phyloP scores from a whole-genome alignment of 2,797 vertebrate species.

The Allobates femoralis region DNA sequence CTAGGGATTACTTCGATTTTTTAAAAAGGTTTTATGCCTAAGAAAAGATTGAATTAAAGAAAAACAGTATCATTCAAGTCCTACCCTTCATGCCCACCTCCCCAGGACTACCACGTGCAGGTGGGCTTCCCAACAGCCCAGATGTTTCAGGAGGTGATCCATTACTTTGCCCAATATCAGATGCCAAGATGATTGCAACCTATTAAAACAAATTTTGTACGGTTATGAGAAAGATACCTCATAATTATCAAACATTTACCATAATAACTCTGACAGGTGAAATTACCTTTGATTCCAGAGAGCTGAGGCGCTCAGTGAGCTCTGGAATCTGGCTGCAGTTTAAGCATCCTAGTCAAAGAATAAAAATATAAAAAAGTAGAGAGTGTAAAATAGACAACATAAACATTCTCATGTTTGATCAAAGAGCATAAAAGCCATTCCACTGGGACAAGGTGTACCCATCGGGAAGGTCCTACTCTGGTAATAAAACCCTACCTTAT shows the following conservation, averaged over 20 bases:
- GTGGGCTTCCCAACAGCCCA: slow-evolving; percentile 77
- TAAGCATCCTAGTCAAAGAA: slow-evolving; percentile 80
- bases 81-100: slow-evolving; percentile 68
- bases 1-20: too few species aligned
- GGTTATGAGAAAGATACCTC: background rate
- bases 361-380: background rate
- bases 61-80: slow-evolving; percentile 24
- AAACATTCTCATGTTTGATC: background rate
- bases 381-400: background rate
- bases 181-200: slow-evolving; percentile 80
- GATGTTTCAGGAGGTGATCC: slow-evolving; percentile 67
- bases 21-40: too few species aligned
- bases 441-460: too few species aligned
- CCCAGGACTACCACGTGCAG: slow-evolving; percentile 81
- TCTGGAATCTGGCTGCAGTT: slow-evolving; percentile 89
- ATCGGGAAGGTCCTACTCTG: too few species aligned
- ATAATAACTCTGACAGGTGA: too few species aligned
- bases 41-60: background rate
- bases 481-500: too few species aligned
- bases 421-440: too few species aligned
- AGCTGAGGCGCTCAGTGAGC: slow-evolving; percentile 80
- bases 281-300: slow-evolving; percentile 86
- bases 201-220: slow-evolving; percentile 65
- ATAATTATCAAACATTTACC: background rate
- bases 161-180: slow-evolving; percentile 67